Evolutionary conservation across 2,797 vertebrate species (phyloP).

Genomic region (Chromobotia macracanthus): DNA sequence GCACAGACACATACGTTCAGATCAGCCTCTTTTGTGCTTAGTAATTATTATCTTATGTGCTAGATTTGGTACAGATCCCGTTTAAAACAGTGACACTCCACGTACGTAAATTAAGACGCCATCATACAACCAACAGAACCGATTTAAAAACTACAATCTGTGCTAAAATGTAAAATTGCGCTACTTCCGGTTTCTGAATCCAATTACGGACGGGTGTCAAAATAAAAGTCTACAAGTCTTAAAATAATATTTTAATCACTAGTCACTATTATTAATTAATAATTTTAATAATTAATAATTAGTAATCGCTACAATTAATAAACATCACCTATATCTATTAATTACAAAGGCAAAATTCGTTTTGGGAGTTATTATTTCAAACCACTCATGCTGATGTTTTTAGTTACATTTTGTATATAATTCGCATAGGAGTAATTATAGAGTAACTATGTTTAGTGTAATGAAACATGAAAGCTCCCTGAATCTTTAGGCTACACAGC

Average conservation of each 20-base stretch:
- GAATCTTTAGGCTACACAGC: no score
- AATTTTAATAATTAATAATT: no score
- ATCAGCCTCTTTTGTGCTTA: neutral
- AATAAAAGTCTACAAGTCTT: conserved; percentile 37
- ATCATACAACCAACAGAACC: neutral
- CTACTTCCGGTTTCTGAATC: conserved; percentile 24
- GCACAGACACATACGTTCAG: neutral
- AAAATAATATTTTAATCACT: no score
- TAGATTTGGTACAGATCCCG: neutral
- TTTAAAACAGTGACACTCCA: neutral
- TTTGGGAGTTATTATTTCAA: neutral
- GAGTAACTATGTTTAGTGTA: no score
- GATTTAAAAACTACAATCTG: neutral
- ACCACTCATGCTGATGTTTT: no score
- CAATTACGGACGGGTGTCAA: conserved; percentile 11
- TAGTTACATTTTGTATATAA: no score
- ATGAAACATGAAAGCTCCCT: no score
- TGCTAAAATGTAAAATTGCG: no score
- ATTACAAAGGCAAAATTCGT: neutral
- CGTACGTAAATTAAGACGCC: neutral
- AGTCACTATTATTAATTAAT: no score
- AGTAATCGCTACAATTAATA: no score
- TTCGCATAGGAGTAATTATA: no score
- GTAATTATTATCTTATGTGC: neutral
- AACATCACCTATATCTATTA: neutral